phyloP scores from a whole-genome alignment of 2,113 vertebrate species.

The Tupaia tana region DNA sequence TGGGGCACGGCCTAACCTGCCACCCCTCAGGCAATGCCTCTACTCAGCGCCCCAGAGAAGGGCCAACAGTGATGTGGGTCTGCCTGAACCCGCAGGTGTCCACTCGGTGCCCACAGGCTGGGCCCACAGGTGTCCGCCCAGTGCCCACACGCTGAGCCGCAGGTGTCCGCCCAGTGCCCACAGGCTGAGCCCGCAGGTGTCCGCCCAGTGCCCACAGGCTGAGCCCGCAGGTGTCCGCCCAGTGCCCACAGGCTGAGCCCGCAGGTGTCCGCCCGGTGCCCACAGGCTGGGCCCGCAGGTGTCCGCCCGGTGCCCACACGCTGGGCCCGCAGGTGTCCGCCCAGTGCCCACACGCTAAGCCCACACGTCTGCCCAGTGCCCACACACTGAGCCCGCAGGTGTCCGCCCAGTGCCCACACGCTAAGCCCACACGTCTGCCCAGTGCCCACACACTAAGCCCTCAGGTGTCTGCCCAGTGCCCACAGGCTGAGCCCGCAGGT shows the following conservation, averaged over 20 bases:
- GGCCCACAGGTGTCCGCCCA: background rate
- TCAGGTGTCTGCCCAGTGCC: no score
- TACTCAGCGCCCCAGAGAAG: background rate
- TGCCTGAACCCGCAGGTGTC: rapidly evolving
- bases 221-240: background rate
- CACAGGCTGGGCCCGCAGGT: no score
- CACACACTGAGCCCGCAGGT: background rate
- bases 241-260: no score
- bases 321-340: background rate
- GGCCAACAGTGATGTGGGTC: background rate
- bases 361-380: no score
- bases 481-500: rapidly evolving
- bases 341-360: no score
- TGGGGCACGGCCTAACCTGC: background rate
- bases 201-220: rapidly evolving
- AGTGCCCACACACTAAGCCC: no score
- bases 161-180: no score
- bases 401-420: rapidly evolving
- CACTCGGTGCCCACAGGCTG: rapidly evolving
- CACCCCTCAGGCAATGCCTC: background rate
- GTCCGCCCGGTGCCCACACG: rapidly evolving
- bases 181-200: rapidly evolving
- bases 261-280: no score
- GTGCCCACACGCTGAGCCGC: no score
- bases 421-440: background rate